Conservation (phyloP, 2,113 vertebrate species). For the Scalopus aquaticus region DNA sequence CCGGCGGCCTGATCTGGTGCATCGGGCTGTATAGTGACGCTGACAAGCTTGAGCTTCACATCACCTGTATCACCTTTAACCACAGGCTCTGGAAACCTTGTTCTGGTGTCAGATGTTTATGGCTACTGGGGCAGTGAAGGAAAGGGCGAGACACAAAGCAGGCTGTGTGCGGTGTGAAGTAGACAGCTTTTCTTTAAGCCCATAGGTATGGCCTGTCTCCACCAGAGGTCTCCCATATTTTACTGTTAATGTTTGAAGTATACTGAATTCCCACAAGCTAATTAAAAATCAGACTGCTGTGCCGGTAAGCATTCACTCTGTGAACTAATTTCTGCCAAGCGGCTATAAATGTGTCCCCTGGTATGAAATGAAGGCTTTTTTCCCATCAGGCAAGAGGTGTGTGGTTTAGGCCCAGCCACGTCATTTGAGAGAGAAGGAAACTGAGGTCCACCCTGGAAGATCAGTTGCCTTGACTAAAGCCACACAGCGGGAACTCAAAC, state of each 20-base stretch:
- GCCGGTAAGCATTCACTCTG: slow-evolving; percentile 75
- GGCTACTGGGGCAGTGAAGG: background rate
- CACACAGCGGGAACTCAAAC: background rate
- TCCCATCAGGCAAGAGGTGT: slow-evolving; percentile 68
- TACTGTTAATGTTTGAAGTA: slow-evolving; percentile 71
- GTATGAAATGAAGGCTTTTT: slow-evolving; percentile 72
- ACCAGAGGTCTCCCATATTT: slow-evolving; percentile 77
- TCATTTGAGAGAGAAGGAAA: slow-evolving; percentile 37
- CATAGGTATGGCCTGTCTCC: slow-evolving; percentile 62
- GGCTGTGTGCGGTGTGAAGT: background rate
- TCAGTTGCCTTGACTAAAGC: background rate
- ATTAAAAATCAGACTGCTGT: slow-evolving; percentile 72
- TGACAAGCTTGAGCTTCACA: slow-evolving; percentile 46
- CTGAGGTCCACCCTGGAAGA: background rate
- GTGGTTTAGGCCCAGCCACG: slow-evolving; percentile 52
- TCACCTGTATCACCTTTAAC: slow-evolving; percentile 20
- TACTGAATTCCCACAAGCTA: slow-evolving; percentile 77
- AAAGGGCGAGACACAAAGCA: too few relatives aligned
- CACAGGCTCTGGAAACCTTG: slow-evolving; percentile 10
- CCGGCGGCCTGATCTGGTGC: background rate
- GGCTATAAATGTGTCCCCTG: slow-evolving; percentile 77
- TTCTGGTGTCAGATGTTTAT: background rate
- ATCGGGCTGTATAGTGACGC: background rate
- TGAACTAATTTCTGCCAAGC: slow-evolving; percentile 74
- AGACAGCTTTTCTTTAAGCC: slow-evolving; percentile 50